Base-by-base conservation (phyloP, 37 sponge, comb jelly and placozoan species). In the Bolinopsis microptera region DNA sequence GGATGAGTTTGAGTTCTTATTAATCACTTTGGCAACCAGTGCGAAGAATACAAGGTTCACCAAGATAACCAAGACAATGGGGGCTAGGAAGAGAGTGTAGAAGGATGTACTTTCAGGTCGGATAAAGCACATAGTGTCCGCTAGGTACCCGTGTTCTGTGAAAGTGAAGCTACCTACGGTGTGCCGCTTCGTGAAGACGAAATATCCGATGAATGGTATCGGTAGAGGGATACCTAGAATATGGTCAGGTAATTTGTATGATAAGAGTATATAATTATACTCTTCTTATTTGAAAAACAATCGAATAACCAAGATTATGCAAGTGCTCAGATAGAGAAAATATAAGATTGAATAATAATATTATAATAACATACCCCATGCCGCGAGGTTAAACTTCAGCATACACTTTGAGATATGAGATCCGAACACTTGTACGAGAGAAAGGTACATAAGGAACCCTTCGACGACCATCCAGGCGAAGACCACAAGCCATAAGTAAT, bases 341-440 rank as follows among this genome's bases (percentile, higher is more conserved):
- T n/a, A n/a, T n/a, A n/a, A n/a, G n/a, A n/a, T n/a, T n/a, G n/a
- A n/a, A n/a, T n/a, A n/a, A n/a, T n/a, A n/a, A n/a, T n/a, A n/a
- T n/a, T n/a, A n/a, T n/a, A n/a, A n/a, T n/a, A n/a, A 80, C 83
- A 35, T 80, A 80, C 83, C 31, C 83, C 83, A 80, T 21, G 83
- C 83, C 5, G 83, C 83, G 23, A 80, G 38, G 83, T 80, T 80
- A 38, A 80, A 80, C 23, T 80, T 80, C 28, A 80, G 83, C 83
- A 80, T 80, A 38, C 35, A 80, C 23, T 80, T 80, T 35, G 83
- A 80, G 83, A 80, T 80, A 38, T 80, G 83, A 8, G 83, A 80
- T 8, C 83, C 83, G 83, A 80, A 80, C 13, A 80, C 83, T 38
- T 80, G 83, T 3, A 80, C 83, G 13, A 80, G 83, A 22, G 83